Evolutionary conservation across 2,113 vertebrate species (phyloP).

Genomic region (Hypomesus transpacificus): DNA sequence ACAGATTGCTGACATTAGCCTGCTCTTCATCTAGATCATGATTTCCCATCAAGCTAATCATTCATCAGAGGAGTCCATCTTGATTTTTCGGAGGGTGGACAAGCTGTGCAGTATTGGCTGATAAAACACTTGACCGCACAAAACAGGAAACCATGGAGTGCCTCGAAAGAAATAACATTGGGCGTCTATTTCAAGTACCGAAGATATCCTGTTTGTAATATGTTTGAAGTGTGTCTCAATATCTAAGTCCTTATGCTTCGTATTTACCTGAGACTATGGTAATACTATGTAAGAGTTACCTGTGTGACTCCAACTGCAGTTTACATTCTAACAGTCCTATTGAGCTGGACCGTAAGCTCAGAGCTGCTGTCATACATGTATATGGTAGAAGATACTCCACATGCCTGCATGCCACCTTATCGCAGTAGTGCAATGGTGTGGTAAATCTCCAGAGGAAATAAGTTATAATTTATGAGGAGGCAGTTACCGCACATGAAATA

Average conservation of each 20-base stretch:
- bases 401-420: no score
- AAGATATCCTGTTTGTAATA: not conserved
- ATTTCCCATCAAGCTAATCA: slow-evolving; percentile 73
- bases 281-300: no score
- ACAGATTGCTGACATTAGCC: slow-evolving; percentile 76
- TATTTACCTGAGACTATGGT: no score
- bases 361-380: no score
- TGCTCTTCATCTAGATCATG: slow-evolving; percentile 69
- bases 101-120: slow-evolving; percentile 59
- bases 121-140: slow-evolving; percentile 53
- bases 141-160: slow-evolving; percentile 43
- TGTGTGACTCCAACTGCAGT: no score
- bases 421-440: no score
- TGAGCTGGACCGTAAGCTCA: no score
- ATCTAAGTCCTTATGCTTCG: not conserved
- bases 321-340: no score
- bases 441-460: no score
- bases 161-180: slow-evolving; percentile 53
- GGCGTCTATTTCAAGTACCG: slow-evolving; percentile 44
- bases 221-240: not conserved
- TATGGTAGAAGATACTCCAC: no score
- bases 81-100: slow-evolving; percentile 55
- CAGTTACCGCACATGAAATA: not conserved
- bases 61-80: slow-evolving; percentile 62
- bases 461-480: not conserved